Evolutionary conservation across 2,888 invertebrate species (phyloP).

Genomic region (Unio delphinus): DNA sequence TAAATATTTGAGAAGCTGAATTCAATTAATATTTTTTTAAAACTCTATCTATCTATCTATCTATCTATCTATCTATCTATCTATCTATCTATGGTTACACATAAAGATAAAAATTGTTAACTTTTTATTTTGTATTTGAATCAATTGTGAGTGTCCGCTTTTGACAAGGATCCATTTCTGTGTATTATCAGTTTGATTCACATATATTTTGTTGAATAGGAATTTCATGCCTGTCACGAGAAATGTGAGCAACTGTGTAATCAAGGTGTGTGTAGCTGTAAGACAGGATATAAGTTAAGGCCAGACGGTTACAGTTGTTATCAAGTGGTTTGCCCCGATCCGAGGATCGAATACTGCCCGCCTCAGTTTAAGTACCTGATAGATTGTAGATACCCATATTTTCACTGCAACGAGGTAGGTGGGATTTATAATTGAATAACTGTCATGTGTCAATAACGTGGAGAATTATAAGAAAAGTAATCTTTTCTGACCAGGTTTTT

Average conservation of each 20-base stretch:
- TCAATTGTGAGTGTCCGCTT: too few relatives aligned
- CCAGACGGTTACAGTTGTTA: constrained; percentile 31
- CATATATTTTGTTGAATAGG: constrained; percentile 12
- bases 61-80: too few relatives aligned
- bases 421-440: neutral
- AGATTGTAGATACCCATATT: constrained; percentile 29
- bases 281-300: constrained; percentile 24
- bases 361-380: constrained; percentile 13
- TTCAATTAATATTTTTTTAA: too few relatives aligned
- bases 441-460: too few relatives aligned
- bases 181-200: neutral
- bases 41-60: too few relatives aligned
- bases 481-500: too few relatives aligned
- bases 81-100: too few relatives aligned
- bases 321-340: constrained; percentile 27
- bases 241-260: constrained; percentile 42
- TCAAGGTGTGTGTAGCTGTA: constrained; percentile 42
- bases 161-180: too few relatives aligned
- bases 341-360: constrained; percentile 38
- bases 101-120: too few relatives aligned
- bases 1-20: too few relatives aligned
- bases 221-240: constrained; percentile 31
- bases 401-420: constrained; percentile 29
- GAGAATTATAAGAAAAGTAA: too few relatives aligned
- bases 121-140: too few relatives aligned